Conservation (phyloP, 2,113 vertebrate genomes). For the Myotis lucifugus region DNA sequence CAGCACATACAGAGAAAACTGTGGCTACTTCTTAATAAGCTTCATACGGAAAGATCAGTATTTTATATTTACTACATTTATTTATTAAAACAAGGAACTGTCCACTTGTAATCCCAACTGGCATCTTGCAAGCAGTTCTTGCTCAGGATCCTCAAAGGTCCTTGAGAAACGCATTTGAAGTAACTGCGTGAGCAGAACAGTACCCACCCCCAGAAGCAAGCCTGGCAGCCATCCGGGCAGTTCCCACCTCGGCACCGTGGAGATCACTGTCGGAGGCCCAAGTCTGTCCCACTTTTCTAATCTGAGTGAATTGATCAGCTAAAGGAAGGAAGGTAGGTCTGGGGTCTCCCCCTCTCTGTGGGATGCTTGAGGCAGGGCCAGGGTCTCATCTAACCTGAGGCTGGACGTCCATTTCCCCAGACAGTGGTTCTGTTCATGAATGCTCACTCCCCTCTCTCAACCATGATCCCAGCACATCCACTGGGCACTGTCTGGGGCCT, state of each 20-base stretch:
- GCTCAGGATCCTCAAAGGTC: background rate
- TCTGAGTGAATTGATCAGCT: background rate
- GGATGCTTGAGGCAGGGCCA: background rate
- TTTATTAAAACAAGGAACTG: background rate
- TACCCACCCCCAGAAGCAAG: too few relatives aligned
- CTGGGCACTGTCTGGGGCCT: background rate
- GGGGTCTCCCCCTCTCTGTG: background rate
- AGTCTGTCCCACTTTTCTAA: fast-evolving
- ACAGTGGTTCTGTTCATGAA: background rate
- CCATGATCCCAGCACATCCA: background rate
- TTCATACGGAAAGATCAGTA: background rate
- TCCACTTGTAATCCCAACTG: background rate
- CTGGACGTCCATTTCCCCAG: background rate
- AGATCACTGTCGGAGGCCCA: background rate
- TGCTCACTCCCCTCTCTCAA: background rate
- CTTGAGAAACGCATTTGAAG: background rate
- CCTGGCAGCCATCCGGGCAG: too few relatives aligned
- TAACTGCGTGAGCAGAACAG: background rate
- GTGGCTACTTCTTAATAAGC: background rate
- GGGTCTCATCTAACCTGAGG: background rate
- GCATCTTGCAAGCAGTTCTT: background rate
- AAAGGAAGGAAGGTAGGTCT: background rate
- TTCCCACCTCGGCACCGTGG: background rate
- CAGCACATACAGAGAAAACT: background rate
- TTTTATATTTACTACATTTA: background rate